phyloP scores from a whole-genome alignment of 2,113 vertebrate species.

The human (Homo sapiens) region DNA sequence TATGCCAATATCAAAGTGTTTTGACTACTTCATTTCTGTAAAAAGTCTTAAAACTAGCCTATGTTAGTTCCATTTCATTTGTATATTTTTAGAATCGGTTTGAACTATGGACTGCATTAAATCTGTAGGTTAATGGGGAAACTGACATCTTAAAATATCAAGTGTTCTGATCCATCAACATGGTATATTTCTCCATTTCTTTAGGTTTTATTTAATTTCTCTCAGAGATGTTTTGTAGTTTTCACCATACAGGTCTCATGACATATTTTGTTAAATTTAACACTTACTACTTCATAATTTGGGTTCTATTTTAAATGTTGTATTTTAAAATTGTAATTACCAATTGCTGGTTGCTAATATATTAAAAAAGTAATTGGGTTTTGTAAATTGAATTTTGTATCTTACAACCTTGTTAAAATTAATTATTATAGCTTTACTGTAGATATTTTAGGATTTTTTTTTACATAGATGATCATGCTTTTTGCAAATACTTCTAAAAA shows the following conservation, averaged over 20 bases:
- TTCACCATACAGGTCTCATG: neutral
- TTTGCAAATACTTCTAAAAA: neutral
- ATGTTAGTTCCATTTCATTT: neutral
- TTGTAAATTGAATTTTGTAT: neutral
- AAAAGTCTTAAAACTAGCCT: neutral
- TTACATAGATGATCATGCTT: neutral
- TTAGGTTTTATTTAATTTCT: constrained; percentile 34
- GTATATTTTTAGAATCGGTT: neutral
- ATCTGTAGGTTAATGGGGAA: neutral
- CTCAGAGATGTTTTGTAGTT: neutral
- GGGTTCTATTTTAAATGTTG: neutral
- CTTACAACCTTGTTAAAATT: neutral
- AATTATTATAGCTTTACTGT: neutral
- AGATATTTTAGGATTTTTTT: neutral
- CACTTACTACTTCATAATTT: neutral
- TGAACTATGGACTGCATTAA: neutral
- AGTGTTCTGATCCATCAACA: neutral
- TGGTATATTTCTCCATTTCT: neutral
- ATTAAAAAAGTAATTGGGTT: neutral
- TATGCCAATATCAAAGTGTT: neutral
- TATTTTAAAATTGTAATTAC: neutral
- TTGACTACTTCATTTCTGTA: neutral
- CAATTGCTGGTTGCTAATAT: neutral
- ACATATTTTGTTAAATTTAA: neutral
- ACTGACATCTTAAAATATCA: neutral